phyloP scores from a whole-genome alignment of 2,113 vertebrate genomes.

The Lophius piscatorius region DNA sequence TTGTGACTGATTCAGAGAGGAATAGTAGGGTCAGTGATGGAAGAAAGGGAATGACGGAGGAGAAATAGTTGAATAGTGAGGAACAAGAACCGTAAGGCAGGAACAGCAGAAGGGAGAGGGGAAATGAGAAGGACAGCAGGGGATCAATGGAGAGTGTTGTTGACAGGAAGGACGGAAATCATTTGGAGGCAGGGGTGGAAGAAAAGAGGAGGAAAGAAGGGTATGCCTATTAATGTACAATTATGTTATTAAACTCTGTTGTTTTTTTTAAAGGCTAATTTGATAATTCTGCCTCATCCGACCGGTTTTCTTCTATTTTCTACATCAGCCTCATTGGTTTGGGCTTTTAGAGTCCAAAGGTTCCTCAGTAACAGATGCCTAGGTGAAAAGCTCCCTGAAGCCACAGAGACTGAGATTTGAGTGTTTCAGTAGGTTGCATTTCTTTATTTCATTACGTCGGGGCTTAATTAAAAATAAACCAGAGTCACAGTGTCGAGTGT shows the following conservation, averaged over 20 bases:
- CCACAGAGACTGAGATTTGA: not conserved
- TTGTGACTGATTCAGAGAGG: constrained; percentile 10
- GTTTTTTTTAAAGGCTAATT: too few species aligned
- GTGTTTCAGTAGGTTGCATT: constrained; percentile 17
- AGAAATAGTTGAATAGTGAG: not conserved
- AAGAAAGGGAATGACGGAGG: not conserved
- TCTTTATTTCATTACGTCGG: constrained; percentile 2
- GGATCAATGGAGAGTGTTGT: constrained; percentile 6
- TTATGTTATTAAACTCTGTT: too few species aligned
- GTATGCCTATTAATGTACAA: too few species aligned
- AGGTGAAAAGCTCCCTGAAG: too few species aligned
- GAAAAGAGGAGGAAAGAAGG: not conserved
- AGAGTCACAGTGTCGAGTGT: constrained; percentile 14
- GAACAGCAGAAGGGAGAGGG: not conserved
- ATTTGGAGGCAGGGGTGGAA: too few species aligned
- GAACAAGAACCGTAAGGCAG: not conserved
- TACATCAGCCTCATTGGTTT: constrained; percentile 3
- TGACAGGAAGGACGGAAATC: constrained; percentile 8
- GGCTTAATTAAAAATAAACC: constrained; percentile 7
- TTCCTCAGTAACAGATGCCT: not conserved
- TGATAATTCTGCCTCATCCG: not conserved
- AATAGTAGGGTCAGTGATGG: constrained; percentile 10
- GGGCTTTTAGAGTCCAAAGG: not conserved
- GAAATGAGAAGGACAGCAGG: not conserved
- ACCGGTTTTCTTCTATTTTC: not conserved